Evolutionary conservation across 2,797 vertebrate genomes (phyloP).

Genomic region (Gallirallus australis): DNA sequence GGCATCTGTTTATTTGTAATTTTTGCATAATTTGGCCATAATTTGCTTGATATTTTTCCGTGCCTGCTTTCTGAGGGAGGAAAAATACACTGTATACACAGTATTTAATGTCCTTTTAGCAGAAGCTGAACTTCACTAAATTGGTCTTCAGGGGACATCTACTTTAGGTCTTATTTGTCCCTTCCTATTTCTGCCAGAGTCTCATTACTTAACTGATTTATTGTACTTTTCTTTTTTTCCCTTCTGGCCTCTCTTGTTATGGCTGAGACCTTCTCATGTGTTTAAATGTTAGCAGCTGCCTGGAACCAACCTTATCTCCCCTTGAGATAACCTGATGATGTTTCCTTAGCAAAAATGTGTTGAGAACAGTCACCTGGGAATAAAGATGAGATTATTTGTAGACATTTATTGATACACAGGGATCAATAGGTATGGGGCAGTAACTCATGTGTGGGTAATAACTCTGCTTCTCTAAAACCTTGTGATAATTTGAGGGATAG

Average conservation of each 20-base stretch:
- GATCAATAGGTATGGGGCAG: not conserved
- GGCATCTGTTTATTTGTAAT: constrained; percentile 70
- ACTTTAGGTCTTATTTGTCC: not conserved
- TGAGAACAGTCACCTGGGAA: not conserved
- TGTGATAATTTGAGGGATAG: not conserved
- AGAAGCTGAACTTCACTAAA: constrained; percentile 18
- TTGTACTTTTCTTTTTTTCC: not conserved
- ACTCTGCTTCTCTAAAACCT: not conserved
- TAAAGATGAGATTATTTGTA: not conserved
- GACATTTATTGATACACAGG: not conserved
- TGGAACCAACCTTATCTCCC: not conserved
- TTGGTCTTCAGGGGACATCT: not conserved
- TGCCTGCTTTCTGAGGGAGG: not conserved
- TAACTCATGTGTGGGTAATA: not conserved
- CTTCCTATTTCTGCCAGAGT: not conserved
- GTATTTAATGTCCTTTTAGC: not conserved
- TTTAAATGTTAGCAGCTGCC: not conserved
- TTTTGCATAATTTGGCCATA: constrained; percentile 60
- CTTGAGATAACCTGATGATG: not conserved
- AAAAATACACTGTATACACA: not conserved
- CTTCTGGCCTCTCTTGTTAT: not conserved
- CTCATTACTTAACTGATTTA: not conserved
- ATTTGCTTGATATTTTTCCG: constrained; percentile 40
- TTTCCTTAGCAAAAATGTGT: not conserved
- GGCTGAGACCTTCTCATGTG: not conserved